Evolutionary conservation across 2,113 vertebrate species (phyloP).

Genomic region (Pollimyrus isidori): DNA sequence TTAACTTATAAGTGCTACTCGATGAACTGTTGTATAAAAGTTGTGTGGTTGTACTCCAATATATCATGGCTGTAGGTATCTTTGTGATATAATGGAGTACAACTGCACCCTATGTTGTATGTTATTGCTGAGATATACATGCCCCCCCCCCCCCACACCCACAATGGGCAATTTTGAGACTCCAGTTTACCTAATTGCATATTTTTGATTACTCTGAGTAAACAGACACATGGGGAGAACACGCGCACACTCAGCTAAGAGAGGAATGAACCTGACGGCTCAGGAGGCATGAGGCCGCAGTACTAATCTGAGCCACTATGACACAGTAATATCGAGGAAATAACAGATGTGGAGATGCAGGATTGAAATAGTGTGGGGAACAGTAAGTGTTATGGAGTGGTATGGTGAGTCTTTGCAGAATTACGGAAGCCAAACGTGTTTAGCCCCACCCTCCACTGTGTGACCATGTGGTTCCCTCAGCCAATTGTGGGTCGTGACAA

Average conservation of each 20-base stretch:
- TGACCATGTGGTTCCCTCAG: background rate
- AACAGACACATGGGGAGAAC: background rate
- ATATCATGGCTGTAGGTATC: no score
- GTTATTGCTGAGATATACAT: no score
- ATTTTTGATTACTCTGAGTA: background rate
- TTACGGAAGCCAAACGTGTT: background rate
- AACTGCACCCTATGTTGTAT: no score
- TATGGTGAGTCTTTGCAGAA: background rate
- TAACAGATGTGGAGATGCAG: background rate
- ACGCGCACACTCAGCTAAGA: background rate
- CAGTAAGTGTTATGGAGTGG: background rate
- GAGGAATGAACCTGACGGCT: background rate
- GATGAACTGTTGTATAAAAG: no score
- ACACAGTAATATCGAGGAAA: background rate
- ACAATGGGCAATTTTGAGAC: background rate
- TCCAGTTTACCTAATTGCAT: background rate
- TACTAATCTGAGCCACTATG: background rate
- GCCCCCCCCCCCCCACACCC: background rate
- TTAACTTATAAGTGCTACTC: no score
- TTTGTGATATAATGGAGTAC: no score
- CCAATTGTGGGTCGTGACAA: constrained; percentile 18
- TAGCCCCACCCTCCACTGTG: background rate
- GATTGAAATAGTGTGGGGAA: background rate
- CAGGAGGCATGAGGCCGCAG: background rate
- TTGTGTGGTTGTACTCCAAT: no score